Base-by-base conservation (phyloP, 2,113 vertebrate species). In the Tautogolabrus adspersus region DNA sequence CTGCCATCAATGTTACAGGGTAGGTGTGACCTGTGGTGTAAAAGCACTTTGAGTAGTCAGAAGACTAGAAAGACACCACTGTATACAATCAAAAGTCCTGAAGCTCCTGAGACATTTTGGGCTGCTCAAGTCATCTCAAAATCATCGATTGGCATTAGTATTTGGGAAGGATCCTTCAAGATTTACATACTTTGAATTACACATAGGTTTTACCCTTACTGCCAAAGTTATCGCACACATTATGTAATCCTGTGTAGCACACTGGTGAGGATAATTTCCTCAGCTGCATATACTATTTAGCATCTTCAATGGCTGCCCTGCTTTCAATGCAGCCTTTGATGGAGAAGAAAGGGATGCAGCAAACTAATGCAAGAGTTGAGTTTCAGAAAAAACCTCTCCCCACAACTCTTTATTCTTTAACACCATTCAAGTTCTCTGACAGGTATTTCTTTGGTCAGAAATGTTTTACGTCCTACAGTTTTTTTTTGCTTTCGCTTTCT, bases 251-350 rank as follows among this genome's bases (percentile, higher is more conserved):
- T 3, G 8, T 37, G 3, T 30, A 9, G 51, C 60, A 34, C 30
- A 54, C 56, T 21, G 52, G 34, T 42, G 13, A 26, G 26, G 46
- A 49, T 57, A 8, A 54, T 70, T 60, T 74, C 46, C 52, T 21
- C 64, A 64, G 63, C 74, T 64, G 57, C 26, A 8, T 26, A 19
- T 44, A 6, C 49, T 63, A 55, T 76, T 61, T 51, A 80, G 68
- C 22, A 44, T 66, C 66, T 71, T 69, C 64, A 54, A 6, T 69
- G 56, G 70, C 11, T 44, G 23, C 63, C 12, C 6, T 59, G 23
- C 30, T 55, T 40, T 85, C 44, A 78, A 16, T 70, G 49, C 6
- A 52, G 47, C 49, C 64, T 73, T 79, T 85, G 86, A 77, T 64
- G 59, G 18, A 68, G 44, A 71, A 37, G 34, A 75, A 51, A 44